Base-by-base conservation (phyloP, 2,888 invertebrate species). In the Gymnocheta viridis region DNA sequence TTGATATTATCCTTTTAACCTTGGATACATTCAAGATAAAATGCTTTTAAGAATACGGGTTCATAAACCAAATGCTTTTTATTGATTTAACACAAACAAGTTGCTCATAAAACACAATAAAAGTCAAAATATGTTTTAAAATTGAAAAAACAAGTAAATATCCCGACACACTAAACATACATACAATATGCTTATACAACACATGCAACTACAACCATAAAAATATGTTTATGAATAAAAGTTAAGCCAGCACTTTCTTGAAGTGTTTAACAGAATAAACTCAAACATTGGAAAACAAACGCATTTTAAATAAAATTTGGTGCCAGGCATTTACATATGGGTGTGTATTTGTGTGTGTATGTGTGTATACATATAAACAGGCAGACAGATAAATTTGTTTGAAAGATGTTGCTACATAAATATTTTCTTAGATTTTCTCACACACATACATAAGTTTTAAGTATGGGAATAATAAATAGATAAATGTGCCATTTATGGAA, bases 71-170 rank as follows among this genome's bases (percentile, higher is more conserved):
- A 58, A 58, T 32, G 35, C n/a, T 58, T 49, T 58, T 58, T 32
- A 58, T 58, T 58, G 58, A 58, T 58, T 58, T 58, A 58, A 58
- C 58, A 32, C 58, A 58, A 58, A 58, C 58, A 58, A 32, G 58
- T 58, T 58, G 58, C 32, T 58, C 58, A 58, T 58, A 58, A 58
- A 58, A 58, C 35, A 58, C n/a, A 58, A 58, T 29, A 56, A 58
- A 58, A 58, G 58, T 19, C 32, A 58, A 32, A 58, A 58, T 19
- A 32, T 58, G 58, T 58, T 58, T 29, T 32, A 19, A 35, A 58
- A 58, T 17, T 58, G 32, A 14, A 58, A 58, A 58, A 58, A 12
- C 1, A 58, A 58, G 35, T 29, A 17, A 32, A 35, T 32, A 58
- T 58, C 12, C 17, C 32, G 4, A 58, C 17, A 32, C 10, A 32